Evolutionary conservation across 2,113 vertebrate species (phyloP).

Genomic region (Anhinga rufa): DNA sequence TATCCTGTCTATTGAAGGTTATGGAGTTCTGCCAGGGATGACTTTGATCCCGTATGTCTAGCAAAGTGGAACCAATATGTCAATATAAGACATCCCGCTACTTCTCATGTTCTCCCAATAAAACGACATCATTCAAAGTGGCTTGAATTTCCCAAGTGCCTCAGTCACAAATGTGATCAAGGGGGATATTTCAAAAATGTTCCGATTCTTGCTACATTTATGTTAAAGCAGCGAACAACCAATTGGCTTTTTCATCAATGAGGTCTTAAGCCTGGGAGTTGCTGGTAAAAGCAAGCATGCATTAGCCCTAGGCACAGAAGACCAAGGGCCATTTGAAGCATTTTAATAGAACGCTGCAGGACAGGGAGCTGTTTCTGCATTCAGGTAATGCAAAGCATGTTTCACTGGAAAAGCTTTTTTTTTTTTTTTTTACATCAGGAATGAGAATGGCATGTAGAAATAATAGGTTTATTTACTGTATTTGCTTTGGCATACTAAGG

Average conservation of each 20-base stretch:
- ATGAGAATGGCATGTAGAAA: not conserved
- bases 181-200: not conserved
- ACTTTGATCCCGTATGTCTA: slow-evolving; percentile 40
- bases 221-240: not conserved
- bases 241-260: not conserved
- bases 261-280: not conserved
- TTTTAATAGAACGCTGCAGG: not conserved
- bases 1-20: slow-evolving; percentile 44
- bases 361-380: not conserved
- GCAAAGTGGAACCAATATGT: slow-evolving; percentile 49
- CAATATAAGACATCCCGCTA: slow-evolving; percentile 2
- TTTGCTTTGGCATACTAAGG: not conserved
- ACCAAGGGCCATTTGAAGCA: not conserved
- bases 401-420: not conserved
- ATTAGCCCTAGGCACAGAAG: not conserved
- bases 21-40: slow-evolving; percentile 25
- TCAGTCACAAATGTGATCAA: not conserved
- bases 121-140: not conserved
- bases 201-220: not conserved
- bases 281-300: accelerated
- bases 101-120: not conserved
- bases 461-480: not conserved
- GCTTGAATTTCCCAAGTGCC: not conserved
- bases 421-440: not conserved
- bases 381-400: not conserved